Conservation (phyloP, 1,140 invertebrate species). For the Musca vetustissima region DNA sequence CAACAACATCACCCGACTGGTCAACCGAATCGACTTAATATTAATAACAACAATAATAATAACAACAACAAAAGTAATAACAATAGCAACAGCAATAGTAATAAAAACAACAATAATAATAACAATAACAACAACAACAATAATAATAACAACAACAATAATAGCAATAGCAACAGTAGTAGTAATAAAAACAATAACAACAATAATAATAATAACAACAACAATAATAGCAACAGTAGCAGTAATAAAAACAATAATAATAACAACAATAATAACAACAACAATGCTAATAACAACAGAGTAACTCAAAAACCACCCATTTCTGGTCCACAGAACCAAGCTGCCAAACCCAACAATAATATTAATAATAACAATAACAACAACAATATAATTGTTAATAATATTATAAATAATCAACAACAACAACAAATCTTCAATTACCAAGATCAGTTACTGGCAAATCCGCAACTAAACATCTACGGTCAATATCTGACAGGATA, state of each 20-base stretch:
- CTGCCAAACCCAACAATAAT: background rate
- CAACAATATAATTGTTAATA: background rate
- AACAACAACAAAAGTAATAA: background rate
- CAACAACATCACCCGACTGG: background rate
- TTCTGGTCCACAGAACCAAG: too few species aligned
- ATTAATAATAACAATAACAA: background rate
- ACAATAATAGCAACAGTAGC: background rate
- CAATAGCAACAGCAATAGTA: background rate
- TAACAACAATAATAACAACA: background rate
- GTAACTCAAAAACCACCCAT: background rate
- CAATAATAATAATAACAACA: background rate
- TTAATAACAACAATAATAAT: background rate
- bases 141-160: background rate
- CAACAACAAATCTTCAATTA: too few species aligned
- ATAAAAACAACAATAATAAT: background rate
- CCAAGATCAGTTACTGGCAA: too few species aligned
- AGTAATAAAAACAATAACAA: background rate
- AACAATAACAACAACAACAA: background rate
- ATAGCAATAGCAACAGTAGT: background rate
- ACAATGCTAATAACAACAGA: background rate
- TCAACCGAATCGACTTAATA: too few species aligned
- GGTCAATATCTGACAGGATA: background rate
- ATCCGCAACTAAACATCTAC: too few species aligned
- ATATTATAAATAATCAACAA: background rate
- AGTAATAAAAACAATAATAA: background rate